Conservation (phyloP, 2,888 invertebrate species). For the Drosophila cyrtoloma region DNA sequence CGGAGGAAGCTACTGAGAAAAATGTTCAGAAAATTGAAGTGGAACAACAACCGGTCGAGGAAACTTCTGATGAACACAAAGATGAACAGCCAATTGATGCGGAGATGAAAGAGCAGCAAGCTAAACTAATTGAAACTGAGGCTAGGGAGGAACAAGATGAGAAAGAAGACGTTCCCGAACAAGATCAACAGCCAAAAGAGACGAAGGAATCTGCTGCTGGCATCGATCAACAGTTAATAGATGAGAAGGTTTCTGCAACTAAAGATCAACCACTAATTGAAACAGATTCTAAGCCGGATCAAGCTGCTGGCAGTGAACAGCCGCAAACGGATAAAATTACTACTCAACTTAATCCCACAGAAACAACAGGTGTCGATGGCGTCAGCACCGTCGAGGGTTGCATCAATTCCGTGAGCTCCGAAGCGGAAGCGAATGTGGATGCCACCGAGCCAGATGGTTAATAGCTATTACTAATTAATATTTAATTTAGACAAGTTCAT, state of each 20-base stretch:
- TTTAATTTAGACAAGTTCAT: neutral
- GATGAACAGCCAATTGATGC: neutral
- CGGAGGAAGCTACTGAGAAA: neutral
- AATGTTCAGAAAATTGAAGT: neutral
- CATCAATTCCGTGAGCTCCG: conserved; percentile 3
- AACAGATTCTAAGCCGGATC: neutral
- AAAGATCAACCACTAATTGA: neutral
- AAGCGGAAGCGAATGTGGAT: conserved; percentile 40
- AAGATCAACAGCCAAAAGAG: neutral
- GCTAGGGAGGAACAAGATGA: neutral
- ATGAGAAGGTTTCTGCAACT: neutral
- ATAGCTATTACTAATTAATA: conserved; percentile 54
- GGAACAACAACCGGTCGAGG: neutral
- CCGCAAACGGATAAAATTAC: neutral
- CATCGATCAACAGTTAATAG: neutral
- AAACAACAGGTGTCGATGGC: conserved; percentile 67
- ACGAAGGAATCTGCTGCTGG: neutral
- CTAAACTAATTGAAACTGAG: neutral
- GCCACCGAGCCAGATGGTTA: conserved; percentile 61
- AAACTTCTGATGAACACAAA: neutral
- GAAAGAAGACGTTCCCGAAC: neutral
- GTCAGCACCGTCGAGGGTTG: neutral
- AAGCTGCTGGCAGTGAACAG: neutral
- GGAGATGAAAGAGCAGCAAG: neutral
- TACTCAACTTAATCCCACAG: conserved; percentile 3